phyloP scores from a whole-genome alignment of 2,797 vertebrate genomes.

The Allobates femoralis region DNA sequence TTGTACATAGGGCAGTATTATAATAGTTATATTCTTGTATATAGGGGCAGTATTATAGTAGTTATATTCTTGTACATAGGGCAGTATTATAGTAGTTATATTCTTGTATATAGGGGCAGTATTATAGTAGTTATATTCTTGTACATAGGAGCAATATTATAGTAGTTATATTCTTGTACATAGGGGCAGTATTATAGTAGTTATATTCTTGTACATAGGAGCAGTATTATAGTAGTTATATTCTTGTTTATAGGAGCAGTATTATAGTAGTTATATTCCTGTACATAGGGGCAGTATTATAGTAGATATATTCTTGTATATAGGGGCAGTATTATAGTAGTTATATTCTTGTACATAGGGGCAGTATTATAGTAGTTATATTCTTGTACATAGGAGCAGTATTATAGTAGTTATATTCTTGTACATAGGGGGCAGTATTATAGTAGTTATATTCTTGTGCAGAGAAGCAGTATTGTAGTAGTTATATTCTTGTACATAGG shows the following conservation, averaged over 20 bases:
- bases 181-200: not conserved
- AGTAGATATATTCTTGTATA: too few species aligned
- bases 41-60: too few species aligned
- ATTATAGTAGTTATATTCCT: too few species aligned
- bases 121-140: not conserved
- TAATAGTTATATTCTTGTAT: not conserved
- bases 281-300: too few species aligned
- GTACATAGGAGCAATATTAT: too few species aligned
- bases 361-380: not conserved
- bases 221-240: too few species aligned
- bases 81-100: not conserved
- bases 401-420: slow-evolving; percentile 15
- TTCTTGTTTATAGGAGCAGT: too few species aligned
- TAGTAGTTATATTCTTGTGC: too few species aligned
- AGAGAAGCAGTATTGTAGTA: too few species aligned
- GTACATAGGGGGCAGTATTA: too few species aligned
- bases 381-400: not conserved
- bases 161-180: not conserved
- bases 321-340: slow-evolving; percentile 3
- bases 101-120: not conserved
- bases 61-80: not conserved
- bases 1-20: too few species aligned
- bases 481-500: too few species aligned
- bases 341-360: not conserved
- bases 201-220: not conserved